Base-by-base conservation (phyloP, 2,797 vertebrate species). In the Centropyge bicolor region DNA sequence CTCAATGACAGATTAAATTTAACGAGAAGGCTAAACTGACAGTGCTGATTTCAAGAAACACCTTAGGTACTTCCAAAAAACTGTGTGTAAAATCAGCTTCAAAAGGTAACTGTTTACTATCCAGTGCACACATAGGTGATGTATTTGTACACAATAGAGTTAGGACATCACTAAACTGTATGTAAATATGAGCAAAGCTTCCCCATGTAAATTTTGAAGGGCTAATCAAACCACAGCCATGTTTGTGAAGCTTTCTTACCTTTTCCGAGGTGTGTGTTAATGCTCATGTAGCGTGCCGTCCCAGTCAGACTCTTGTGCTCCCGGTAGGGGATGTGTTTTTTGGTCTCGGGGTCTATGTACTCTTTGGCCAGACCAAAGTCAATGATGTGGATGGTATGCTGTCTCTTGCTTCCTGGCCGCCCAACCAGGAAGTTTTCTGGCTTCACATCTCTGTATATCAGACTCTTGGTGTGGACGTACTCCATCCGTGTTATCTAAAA, bases 331-430 rank as follows among this genome's bases (percentile, higher is more conserved):
- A 99, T 99, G 96, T 99, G 98, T 97, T 99, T 99, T 97, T 98
- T 98, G 96, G 98, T 99, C 97, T 99, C 98, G 0, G 98, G 97
- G 94, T 99, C 98, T 20, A 99, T 98, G 89, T 99, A 99, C 92
- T 99, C 98, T 97, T 99, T 99, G 96, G 98, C 98, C 95, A 99
- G 95, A 92, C 98, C 98, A 86, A 99, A 99, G 95, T 99, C 98
- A 1, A 99, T 99, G 91, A 99, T 99, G 96, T 99, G 98, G 93
- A 99, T 98, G 85, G 97, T 97, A 91, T 99, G 97, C 89, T 99
- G 98, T 90, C 97, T 94, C 92, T 97, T 98, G 94, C 96, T 97
- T 70, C 98, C 98, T 0, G 98, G 98, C 62, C 98, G 96, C 57
- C 98, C 98, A 82, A 99, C 97, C 90, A 99, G 94, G 93, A 99